Conservation (phyloP, 2,797 vertebrate species). For the Lutjanus campechanus region DNA sequence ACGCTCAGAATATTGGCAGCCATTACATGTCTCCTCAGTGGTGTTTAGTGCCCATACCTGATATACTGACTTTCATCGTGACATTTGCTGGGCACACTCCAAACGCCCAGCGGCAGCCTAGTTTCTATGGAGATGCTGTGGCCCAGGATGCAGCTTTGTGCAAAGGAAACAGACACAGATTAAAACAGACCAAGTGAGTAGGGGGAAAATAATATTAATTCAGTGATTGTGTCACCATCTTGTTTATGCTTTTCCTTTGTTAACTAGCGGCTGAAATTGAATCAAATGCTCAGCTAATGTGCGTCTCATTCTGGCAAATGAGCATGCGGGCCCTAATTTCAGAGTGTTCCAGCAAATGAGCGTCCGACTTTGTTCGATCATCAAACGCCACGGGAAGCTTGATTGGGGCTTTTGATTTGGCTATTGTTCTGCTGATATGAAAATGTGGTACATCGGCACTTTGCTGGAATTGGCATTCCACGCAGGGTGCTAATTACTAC, state of each 20-base stretch:
- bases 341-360: constrained; percentile 51
- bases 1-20: constrained; percentile 69
- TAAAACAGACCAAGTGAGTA: constrained; percentile 38
- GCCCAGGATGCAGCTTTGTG: constrained; percentile 36
- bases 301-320: constrained; percentile 51
- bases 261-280: constrained; percentile 53
- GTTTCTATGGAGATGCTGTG: constrained; percentile 71
- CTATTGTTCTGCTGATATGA: constrained; percentile 63
- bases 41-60: constrained; percentile 59
- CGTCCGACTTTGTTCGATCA: constrained; percentile 63
- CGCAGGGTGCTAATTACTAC: constrained; percentile 59
- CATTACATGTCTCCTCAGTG: constrained; percentile 59
- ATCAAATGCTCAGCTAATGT: constrained; percentile 60
- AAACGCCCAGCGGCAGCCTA: constrained; percentile 50
- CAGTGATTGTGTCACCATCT: constrained; percentile 56
- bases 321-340: constrained; percentile 45
- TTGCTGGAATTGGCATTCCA: constrained; percentile 42
- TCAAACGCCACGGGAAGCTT: constrained; percentile 48
- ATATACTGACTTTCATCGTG: constrained; percentile 72
- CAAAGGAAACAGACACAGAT: constrained; percentile 37
- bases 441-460: constrained; percentile 49
- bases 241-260: constrained; percentile 50
- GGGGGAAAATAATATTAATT: constrained; percentile 32
- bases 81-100: constrained; percentile 72
- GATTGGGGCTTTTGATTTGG: constrained; percentile 70